phyloP scores from a whole-genome alignment of 2,888 invertebrate species.

The Heliconius aoede region DNA sequence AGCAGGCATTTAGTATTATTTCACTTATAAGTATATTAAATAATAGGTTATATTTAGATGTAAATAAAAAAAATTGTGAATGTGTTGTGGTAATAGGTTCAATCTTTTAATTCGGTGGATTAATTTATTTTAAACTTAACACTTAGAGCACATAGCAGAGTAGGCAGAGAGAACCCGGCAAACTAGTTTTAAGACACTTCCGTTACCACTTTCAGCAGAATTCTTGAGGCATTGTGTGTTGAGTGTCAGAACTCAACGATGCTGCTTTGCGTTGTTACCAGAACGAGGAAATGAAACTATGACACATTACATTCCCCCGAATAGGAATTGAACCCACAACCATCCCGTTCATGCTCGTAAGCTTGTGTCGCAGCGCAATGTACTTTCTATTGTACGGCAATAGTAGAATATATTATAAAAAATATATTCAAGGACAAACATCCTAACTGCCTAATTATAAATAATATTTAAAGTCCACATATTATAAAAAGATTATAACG shows the following conservation, averaged over 20 bases:
- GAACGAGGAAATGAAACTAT: not conserved
- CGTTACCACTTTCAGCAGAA: not conserved
- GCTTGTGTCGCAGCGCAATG: not conserved
- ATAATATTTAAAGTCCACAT: not conserved
- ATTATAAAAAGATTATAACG: not conserved
- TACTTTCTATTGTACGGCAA: too few species aligned
- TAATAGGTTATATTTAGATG: not conserved
- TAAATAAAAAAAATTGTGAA: too few species aligned
- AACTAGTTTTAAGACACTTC: not conserved
- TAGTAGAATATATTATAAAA: not conserved
- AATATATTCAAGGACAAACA: not conserved
- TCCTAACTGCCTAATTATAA: not conserved
- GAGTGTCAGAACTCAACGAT: not conserved
- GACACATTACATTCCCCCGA: not conserved
- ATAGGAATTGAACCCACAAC: not conserved
- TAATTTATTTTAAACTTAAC: too few species aligned
- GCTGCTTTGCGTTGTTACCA: not conserved
- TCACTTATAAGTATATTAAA: not conserved
- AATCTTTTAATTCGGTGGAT: too few species aligned
- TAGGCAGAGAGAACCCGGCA: too few species aligned
- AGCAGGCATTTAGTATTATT: not conserved
- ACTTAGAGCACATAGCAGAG: not conserved
- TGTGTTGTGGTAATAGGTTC: too few species aligned
- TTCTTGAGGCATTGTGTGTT: not conserved
- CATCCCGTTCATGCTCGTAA: not conserved